Evolutionary conservation across 2,797 vertebrate genomes (phyloP), one percentile per base, ranked within the genome.

Genomic region (Catamblyrhynchus diadema): DNA sequence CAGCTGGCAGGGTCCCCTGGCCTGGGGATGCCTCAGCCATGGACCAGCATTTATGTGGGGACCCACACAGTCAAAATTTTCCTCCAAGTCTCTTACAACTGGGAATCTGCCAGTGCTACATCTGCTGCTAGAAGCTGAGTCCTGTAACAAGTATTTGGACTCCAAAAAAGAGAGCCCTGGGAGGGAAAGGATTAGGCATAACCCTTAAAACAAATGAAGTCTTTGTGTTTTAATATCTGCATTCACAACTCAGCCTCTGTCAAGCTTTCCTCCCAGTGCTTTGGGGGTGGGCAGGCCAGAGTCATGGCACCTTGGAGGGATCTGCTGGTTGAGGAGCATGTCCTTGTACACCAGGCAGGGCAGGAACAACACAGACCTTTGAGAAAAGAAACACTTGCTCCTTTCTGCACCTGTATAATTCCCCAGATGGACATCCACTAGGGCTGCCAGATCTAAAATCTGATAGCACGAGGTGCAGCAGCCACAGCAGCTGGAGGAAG

Each of bases 31-130:
- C 33, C 65, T 70, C 72, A 88, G 86, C 32, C 65, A 54, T 0
- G 0, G 32, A 62, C 62, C 62, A 84, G 74, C 18, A 27, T 32
- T 88, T 91, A 21, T 3, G 22, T 14, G 25, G 10, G 66, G 12
- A 44, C 48, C 30, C 44, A 59, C 0, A 1, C 6, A 91, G 74
- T 9, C 0, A 2, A 85, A 75, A 81, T 41, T 65, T 77, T 82
- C 59, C n/a, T 85, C 44, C 62, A 22, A 1, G 39, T 92, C 47
- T 88, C 56, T 85, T 47, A 47, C 23, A 56, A 48, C 59, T 85
- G 86, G 78, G 92, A 92, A 51, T 53, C 44, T 96, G 92, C 91
- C 91, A 94, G 86, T 54, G 59, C 16, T 92, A 47, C 74, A 75
- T 92, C 88, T 94, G 92, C 83, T 65, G 69, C 48, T 59, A 59